Conservation (phyloP, 2,797 vertebrate species). For the Onychomys torridus region DNA sequence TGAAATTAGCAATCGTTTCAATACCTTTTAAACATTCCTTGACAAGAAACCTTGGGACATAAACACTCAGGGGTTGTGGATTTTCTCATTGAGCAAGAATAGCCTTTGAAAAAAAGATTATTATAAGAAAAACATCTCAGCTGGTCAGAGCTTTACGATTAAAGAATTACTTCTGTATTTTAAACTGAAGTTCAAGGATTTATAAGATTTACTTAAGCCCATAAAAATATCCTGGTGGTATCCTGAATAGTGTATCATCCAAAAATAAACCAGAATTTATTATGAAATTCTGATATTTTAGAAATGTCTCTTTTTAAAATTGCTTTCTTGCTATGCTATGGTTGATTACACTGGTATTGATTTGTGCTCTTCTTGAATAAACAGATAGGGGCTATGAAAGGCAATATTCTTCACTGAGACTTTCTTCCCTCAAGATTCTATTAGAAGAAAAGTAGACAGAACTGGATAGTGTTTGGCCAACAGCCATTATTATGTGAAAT, state of each 20-base stretch:
- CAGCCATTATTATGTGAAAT: conserved; percentile 48
- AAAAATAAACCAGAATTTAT: conserved; percentile 84
- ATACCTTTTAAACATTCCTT: conserved; percentile 62
- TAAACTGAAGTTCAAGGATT: conserved; percentile 83
- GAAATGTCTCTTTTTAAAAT: conserved; percentile 82
- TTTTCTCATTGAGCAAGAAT: conserved; percentile 74
- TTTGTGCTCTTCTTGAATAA: conserved; percentile 84
- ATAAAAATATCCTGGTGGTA: conserved; percentile 73
- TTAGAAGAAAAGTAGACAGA: conserved; percentile 77
- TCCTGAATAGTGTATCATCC: conserved; percentile 76
- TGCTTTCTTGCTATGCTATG: conserved; percentile 74
- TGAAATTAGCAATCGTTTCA: conserved; percentile 61
- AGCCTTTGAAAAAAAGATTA: conserved; percentile 71
- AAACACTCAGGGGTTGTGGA: conserved; percentile 61
- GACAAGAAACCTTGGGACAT: conserved; percentile 53
- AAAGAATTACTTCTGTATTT: conserved; percentile 82
- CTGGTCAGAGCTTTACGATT: conserved; percentile 80
- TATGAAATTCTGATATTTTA: conserved; percentile 77
- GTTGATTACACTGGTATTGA: conserved; percentile 82
- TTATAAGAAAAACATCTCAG: conserved; percentile 77
- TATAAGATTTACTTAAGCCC: conserved; percentile 85
- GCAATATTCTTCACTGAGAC: conserved; percentile 78
- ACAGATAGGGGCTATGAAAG: conserved; percentile 78
- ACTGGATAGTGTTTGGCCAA: conserved; percentile 73
- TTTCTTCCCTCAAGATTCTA: conserved; percentile 76